Base-by-base conservation (phyloP, 53 echinoderm and acorn worm genomes). In the Stichopus horrens region DNA sequence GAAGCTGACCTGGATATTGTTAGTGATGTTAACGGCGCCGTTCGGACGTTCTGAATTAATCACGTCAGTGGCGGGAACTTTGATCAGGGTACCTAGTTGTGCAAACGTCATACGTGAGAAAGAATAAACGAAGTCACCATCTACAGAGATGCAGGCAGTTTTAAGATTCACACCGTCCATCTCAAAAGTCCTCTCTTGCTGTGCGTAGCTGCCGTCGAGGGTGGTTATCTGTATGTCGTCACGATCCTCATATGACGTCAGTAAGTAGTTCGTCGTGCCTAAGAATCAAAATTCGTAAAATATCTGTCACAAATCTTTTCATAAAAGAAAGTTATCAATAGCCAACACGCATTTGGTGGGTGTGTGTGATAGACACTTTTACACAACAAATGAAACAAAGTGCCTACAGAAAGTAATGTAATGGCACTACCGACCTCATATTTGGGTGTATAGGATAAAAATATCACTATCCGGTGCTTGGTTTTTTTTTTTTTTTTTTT, bases 161-260 rank as follows among this genome's bases (percentile, higher is more conserved):
- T 78, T 78, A 7, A 78, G 51, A 7, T 4, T 8, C 18, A n/a
- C 16, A 8, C 5, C 7, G 7, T 53, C 16, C 51, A 54, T 7
- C 18, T 7, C 55, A 53, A 78, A 54, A 10, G 18, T n/a, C 11
- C 53, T n/a, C 4, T 53, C 16, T 13, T 54, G 9, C 3, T 9
- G 8, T 78, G 7, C 78, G 51, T 16, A 78, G 14, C 16, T 19
- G 5, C 9, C 53, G n/a, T 8, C 52, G n/a, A 78, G 53, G 0
- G 51, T 9, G 52, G 78, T 78, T 4, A 78, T 53, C 52, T 78
- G 78, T 78, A 78, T 78, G 7, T 37, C 53, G 53, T 78, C 78
- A 10, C 78, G 8, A 54, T 78, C 78, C 55, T 78, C 78, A 14
- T 52, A 78, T 53, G 78, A 53, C 4, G 78, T 78, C 4, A 78